phyloP scores from a whole-genome alignment of 2,888 invertebrate species.

The Caenorhabditis imperialis region DNA sequence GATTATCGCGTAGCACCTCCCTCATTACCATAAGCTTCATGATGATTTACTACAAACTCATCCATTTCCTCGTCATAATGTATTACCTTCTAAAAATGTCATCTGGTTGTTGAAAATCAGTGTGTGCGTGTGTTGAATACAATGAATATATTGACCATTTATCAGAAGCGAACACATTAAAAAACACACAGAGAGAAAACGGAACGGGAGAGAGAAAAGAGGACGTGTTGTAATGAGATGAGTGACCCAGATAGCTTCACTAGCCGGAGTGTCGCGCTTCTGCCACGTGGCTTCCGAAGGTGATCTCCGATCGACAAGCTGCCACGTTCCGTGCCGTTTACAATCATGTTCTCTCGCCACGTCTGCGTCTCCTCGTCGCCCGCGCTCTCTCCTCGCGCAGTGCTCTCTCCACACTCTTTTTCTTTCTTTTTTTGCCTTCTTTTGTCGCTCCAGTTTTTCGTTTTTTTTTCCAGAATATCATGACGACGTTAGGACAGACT shows the following conservation, averaged over 20 bases:
- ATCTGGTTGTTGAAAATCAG: slow-evolving; percentile 41
- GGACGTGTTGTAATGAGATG: slow-evolving; percentile 24
- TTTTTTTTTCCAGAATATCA: slow-evolving; percentile 10
- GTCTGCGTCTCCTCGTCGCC: slow-evolving; percentile 22
- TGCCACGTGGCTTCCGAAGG: neutral
- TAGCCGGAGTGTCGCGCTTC: too few relatives aligned
- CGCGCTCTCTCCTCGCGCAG: neutral
- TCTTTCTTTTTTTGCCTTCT: slow-evolving; percentile 5
- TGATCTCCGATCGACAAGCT: slow-evolving; percentile 31
- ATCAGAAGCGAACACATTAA: neutral
- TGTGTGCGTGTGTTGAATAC: slow-evolving; percentile 40
- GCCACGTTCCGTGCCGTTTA: slow-evolving; percentile 21
- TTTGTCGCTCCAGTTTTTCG: neutral
- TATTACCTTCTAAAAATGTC: slow-evolving; percentile 3
- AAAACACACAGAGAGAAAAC: neutral
- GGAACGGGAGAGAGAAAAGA: slow-evolving; percentile 13
- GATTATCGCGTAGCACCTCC: slow-evolving; percentile 38
- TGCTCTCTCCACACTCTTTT: slow-evolving; percentile 12
- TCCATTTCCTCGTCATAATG: slow-evolving; percentile 6
- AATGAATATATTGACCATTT: slow-evolving; percentile 30
- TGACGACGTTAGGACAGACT: slow-evolving; percentile 30
- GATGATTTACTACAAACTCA: slow-evolving; percentile 9
- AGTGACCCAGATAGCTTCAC: slow-evolving; percentile 33
- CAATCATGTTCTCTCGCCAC: slow-evolving; percentile 15
- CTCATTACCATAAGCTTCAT: neutral